Evolutionary conservation across 2,113 vertebrate species (phyloP), one percentile per base, ranked within the genome.

Genomic region (Thomomys bottae): DNA sequence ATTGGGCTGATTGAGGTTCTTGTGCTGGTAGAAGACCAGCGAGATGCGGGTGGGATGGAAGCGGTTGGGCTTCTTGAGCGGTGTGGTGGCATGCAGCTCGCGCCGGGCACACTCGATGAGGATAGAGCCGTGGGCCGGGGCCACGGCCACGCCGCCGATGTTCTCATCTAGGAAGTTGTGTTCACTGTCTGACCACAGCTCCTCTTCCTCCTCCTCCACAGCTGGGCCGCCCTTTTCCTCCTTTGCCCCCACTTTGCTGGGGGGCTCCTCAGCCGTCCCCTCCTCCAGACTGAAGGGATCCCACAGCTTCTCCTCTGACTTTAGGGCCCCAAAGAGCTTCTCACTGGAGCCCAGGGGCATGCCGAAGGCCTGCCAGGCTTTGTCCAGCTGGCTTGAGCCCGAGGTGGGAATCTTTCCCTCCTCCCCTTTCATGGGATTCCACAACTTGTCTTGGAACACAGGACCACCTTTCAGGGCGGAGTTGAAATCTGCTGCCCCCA

Each of bases 11-110:
- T 99, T 99, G 96, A 99, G 98, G 98, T 99, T 99, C 98, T 99
- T 99, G 98, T 99, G 99, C 98, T 99, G 99, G 98, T 99, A 99
- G 97, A 99, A 99, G 89, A 99, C 99, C 94, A 99, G 98, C 93
- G 99, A 99, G 98, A 99, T 99, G 96, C 99, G 99, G 15, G 99
- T 98, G 38, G 99, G 99, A 95, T 99, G 99, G 92, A 98, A 98
- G 91, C 99, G 99, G 97, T 99, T 98, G 38, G 99, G 99, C 80
- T 97, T 99, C 98, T 99, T 99, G 91, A 99, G 98, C 0, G 99
- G 99, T 0, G 99, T 99, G 96, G 99, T 99, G 94, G 99, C 99
- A 0, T 99, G 99, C 23, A 99, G 98, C 97, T 99, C 99, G 3
- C 99, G 98, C 75, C 99, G 98, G 76, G 99, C 99, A 4, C 99